Evolutionary conservation across 2,113 vertebrate species (phyloP), one percentile per base, ranked within the genome.

Genomic region (Gallinago jamesoni): DNA sequence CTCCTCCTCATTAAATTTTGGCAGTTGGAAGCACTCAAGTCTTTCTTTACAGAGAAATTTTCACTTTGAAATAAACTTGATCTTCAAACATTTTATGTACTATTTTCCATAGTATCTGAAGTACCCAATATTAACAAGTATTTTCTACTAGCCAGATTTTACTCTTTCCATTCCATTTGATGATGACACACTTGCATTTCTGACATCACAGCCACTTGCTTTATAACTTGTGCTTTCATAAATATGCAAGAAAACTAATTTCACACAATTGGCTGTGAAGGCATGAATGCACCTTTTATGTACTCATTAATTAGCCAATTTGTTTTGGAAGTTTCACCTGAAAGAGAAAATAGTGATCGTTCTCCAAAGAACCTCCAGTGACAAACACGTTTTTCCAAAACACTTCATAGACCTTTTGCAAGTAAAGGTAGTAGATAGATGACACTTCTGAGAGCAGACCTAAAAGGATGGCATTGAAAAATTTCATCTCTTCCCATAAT

Each of bases 81-180:
- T 81, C 12, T 55, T 64, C 70, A 43, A 43, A 43, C 41, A 55
- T 64, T 84, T 81, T 87, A 19, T 35, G 14, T 55, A 37, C 12
- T 41, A 20, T 78, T 82, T 87, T 63, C 35, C 8, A 14, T 74
- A 52, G 9, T 22, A 25, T 27, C 12, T 53, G 50, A 86, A 90
- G 45, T 20, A 23, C 0, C 1, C 3, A 7, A 7, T 76, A 47
- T 33, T 68, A 79, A 27, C 4, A 79, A 45, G 2, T 19, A 1
- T 60, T 69, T 77, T 72, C 25, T 80, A 23, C 20, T 67, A 80
- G 13, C 6, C 27, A 68, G 37, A 53, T 2, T 64, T 83, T 18
- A n/a, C 7, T 64, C 1, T 68, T 56, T 88, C 6, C 2, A 5
- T 45, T 76, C 66, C 9, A 50, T 48, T 60, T 76, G 35, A 45